Conservation (phyloP, 2,113 vertebrate species). For the Sylvilagus bachmani region DNA sequence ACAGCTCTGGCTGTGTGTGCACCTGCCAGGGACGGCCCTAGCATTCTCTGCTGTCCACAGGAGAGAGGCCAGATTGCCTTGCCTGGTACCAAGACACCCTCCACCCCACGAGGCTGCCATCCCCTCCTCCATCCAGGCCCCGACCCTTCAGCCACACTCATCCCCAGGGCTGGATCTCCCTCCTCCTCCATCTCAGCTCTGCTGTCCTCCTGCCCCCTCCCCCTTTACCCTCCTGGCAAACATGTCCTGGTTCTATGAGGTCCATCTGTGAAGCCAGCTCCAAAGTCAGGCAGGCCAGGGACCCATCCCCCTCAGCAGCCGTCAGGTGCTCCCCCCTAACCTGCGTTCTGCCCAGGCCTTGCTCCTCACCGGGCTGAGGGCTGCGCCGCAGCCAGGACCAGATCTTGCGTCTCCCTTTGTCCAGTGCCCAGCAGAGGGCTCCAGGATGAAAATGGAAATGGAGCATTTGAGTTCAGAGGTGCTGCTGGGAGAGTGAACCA, state of each 20-base stretch:
- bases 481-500: neutral
- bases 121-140: neutral
- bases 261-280: conserved; percentile 7
- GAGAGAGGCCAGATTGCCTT: neutral
- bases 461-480: neutral
- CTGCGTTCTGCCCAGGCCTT: neutral
- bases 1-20: neutral
- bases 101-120: neutral
- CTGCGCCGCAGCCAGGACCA: neutral
- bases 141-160: neutral
- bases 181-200: neutral
- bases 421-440: neutral
- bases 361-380: neutral
- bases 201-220: neutral
- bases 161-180: neutral
- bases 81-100: neutral
- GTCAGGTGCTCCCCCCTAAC: neutral
- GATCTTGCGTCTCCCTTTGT: neutral
- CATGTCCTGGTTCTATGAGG: neutral
- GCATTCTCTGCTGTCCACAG: neutral
- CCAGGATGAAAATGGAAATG: neutral
- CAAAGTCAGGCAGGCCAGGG: neutral
- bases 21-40: neutral
- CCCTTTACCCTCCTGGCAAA: neutral
- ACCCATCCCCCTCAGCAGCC: neutral